Base-by-base conservation (phyloP, 53 echinoderm and acorn worm species). In the Henricia sp. region DNA sequence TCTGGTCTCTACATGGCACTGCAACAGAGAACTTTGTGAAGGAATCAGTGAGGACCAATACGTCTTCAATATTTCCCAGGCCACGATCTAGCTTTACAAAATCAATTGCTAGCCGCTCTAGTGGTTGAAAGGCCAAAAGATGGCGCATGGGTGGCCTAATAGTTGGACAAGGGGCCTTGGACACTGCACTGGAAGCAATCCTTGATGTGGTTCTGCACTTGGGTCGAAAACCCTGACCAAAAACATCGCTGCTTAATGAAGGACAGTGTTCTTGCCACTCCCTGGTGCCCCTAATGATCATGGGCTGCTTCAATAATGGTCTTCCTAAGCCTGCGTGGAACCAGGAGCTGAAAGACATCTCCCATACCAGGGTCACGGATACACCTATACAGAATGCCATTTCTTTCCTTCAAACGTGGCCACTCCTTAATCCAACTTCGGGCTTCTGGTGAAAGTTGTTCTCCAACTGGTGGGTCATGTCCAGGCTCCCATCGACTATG, bases 101-200 rank as follows among this genome's bases (percentile, higher is more conserved):
- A 34, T 91, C 91, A 38, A 87, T 83, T n/a, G 91, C 91, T 3
- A 91, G 73, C 20, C 87, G 67, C 23, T 91, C 91, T 28, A 87
- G n/a, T n/a, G n/a, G n/a, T n/a, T n/a, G n/a, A n/a, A n/a, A n/a
- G n/a, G n/a, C n/a, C n/a, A n/a, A n/a, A 85, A 90, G 50, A 33
- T 78, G 68, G 34, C 86, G 71, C 33, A 86, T 38, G 1, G 74
- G 37, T 26, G 87, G 52, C 2, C 39, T 66, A 34, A 74, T 32
- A 14, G 62, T 62, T 57, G 83, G 48, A 1, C 3, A n/a, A 28
- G 77, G 77, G 58, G 77, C 84, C 67, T 91, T 84, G 52, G 91
- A 74, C 39, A 91, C 13, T 57, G 60, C 91, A 91, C 20, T 84
- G 71, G 33, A 65, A 3, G 35, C 88, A 88, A 12, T 70, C 68